Evolutionary conservation across 2,113 vertebrate species (phyloP), one percentile per base, ranked within the genome.

Genomic region (Eonycteris spelaea): DNA sequence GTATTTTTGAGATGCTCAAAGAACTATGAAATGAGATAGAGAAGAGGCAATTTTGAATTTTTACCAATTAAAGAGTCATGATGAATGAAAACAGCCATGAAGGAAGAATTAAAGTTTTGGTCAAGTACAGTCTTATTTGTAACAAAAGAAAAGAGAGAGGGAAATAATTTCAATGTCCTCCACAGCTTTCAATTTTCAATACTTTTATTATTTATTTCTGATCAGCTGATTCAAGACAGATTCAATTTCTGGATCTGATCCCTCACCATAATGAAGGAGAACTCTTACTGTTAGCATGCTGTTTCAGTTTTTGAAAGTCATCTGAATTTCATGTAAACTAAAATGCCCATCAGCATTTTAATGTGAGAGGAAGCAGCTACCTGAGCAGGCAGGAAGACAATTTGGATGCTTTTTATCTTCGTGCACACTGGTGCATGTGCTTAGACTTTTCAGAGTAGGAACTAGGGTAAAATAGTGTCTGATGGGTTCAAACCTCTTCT

Each of bases 1-100:
- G n/a, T 73, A 93, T 89, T 82, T 89, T 74, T 87, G 21, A 94
- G 48, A 68, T 89, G 77, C 59, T 94, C 73, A 88, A 67, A 84
- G 83, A 94, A 63, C 73, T 89, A 86, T 71, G 89, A 51, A 93
- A 89, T 95, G 65, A 59, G n/a, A 82, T 53, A 96, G 45, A 74
- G 82, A 93, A 95, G 43, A 74, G 63, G 67, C n/a, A 92, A 89
- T 68, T 86, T 63, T 43, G 40, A 40, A 86, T 30, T 30, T 79
- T 28, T 12, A 77, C 18, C 13, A 79, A 91, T 89, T 82, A 93
- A 88, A 89, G 92, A 82, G 67, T 63, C 48, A 67, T 51, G 22
- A 78, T 93, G 48, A 96, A 89, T 83, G 63, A 95, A 86, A 73
- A 68, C 51, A 59, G 84, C 48, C 38, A 53, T 51, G 48, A 74